Evolutionary conservation across 1,140 invertebrate genomes (phyloP), one percentile per base, ranked within the genome.

Genomic region (Pseudachorutes palmiensis): DNA sequence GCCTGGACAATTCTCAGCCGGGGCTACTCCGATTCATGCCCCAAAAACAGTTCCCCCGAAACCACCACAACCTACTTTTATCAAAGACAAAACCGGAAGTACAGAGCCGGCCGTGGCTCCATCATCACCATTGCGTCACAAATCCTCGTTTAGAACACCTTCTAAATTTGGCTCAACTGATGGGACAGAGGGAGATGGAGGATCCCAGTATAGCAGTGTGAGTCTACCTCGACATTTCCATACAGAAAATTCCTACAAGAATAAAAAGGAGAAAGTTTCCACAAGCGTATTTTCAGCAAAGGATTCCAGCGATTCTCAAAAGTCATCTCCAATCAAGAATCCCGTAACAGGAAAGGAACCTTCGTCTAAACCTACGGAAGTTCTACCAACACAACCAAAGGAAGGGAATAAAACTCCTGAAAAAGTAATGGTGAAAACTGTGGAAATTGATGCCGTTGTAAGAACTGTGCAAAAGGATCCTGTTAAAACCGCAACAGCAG

Each of bases 211-310:
- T 12, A 16, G 5, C 24, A 55, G 51, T 24, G 51, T 22, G 5
- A 55, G 51, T 24, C 51, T 55, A 5, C 51, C 51, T 9, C 12
- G 51, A 26, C 51, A 26, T 26, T 55, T 55, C 24, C 51, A 55
- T 26, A 55, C 51, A 12, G 51, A 55, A 24, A 55, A 55, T 22
- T 55, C 51, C 5, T 55, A 55, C 24, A 55, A 55, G 24, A 55
- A 55, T 26, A 55, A 3, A 22, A 16, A 9, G 9, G 36, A n/a
- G n/a, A n/a, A n/a, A n/a, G n/a, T n/a, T n/a, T n/a, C 19, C 19
- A 45, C 19, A 19, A 19, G 19, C 36, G 36, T 45, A 45, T 45
- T 45, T 45, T 45, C 36, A 45, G 36, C 19, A 12, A 45, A 45
- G 36, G 36, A 45, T 45, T n/a, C n/a, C n/a, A 19, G 19, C 19